phyloP scores from a whole-genome alignment of 2,113 vertebrate genomes.

The Anser brachyrhynchus region DNA sequence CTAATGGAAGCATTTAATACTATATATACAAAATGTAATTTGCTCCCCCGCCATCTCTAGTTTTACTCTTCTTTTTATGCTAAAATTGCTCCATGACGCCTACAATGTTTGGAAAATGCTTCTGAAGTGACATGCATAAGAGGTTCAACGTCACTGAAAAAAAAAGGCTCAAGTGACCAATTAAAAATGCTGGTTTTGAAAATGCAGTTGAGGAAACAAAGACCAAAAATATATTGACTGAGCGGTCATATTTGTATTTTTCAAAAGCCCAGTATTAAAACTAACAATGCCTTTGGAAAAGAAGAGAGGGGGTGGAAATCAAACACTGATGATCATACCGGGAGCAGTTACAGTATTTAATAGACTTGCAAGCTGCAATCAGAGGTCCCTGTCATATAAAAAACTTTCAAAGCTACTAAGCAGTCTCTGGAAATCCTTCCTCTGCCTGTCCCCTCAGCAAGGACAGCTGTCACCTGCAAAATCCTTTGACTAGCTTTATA shows the following conservation, averaged over 20 bases:
- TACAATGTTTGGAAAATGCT: slow-evolving; percentile 68
- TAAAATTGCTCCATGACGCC: slow-evolving; percentile 71
- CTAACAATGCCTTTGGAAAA: not conserved
- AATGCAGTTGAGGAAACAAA: not conserved
- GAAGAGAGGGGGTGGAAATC: not conserved
- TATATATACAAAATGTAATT: slow-evolving; percentile 68
- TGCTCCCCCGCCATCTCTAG: slow-evolving; percentile 58
- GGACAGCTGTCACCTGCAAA: not conserved
- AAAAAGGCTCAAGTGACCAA: slow-evolving; percentile 56
- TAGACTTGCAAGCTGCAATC: not conserved
- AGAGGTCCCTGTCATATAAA: not conserved
- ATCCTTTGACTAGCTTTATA: not conserved
- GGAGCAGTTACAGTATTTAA: not conserved
- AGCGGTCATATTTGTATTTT: not conserved
- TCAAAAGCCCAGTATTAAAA: slow-evolving; percentile 10
- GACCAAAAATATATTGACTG: slow-evolving; percentile 15
- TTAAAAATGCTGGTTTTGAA: slow-evolving; percentile 10
- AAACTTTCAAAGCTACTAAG: not conserved
- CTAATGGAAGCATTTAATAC: slow-evolving; percentile 78
- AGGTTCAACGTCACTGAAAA: slow-evolving; percentile 53
- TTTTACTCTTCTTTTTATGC: slow-evolving; percentile 72
- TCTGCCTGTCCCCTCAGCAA: not conserved
- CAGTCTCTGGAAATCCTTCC: not conserved
- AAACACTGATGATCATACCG: not conserved
- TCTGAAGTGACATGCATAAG: slow-evolving; percentile 62